Evolutionary conservation across 2,888 invertebrate species (phyloP), one percentile per base, ranked within the genome.

Genomic region (Elysia crispata): DNA sequence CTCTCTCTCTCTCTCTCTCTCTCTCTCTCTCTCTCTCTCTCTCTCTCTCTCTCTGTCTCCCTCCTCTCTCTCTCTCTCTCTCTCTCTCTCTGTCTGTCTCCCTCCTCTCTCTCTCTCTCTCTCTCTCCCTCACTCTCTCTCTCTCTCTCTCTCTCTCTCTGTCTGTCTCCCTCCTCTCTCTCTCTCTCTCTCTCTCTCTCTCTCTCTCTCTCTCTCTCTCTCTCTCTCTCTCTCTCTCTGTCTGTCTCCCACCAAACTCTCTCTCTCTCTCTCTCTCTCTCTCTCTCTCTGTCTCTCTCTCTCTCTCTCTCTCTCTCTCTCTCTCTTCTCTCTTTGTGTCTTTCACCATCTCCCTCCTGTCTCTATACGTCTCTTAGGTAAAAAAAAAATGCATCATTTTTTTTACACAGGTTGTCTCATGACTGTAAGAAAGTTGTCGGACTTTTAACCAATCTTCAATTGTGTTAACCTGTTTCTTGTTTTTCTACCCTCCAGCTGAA

Each of bases 401-500:
- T 66, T 66, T 66, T 23, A 28, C 66, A 66, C 15, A 66, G 11
- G 64, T 64, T 23, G 8, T n/a, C 25, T 15, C 13, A 18, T n/a
- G 13, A 28, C 8, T 66, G 66, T 30, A 3, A 66, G 18, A n/a
- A 33, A 13, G 31, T 70, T 28, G 33, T 3, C 18, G 25, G 23
- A 49, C 25, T n/a, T 23, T 74, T 15, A 13, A 25, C 20, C 8
- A 31, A 25, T 54, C 30, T 25, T 25, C 11, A 15, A n/a, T 15
- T 23, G 3, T 60, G 20, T 3, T 3, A 18, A 23, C 15, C 15
- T 60, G 5, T 23, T 23, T 23, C 15, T 23, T 23, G 15, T 54
- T 54, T 79, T 83, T 77, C 78, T 75, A 76, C 70, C 60, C 86
- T 87, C n/a, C 87, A 91, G 91, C 83, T 90, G 81, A 90, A 90